Base-by-base conservation (phyloP, 1,140 invertebrate species). In the Platyscapa corneri region DNA sequence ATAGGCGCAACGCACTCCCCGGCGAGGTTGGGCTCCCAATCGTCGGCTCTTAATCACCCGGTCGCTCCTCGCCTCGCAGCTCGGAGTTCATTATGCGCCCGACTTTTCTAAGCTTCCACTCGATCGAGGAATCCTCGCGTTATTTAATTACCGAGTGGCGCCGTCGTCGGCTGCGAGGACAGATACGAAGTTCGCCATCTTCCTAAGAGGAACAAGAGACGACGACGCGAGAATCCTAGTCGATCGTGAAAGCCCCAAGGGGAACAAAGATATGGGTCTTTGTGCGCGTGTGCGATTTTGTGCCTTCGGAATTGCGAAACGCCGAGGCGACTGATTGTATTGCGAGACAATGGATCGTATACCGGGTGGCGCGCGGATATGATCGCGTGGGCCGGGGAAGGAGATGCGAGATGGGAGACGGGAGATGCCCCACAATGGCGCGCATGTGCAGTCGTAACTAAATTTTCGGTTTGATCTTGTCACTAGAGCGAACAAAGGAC, bases 311-410 rank as follows among this genome's bases (percentile, higher is more conserved):
- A 86, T 86, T 86, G 80, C 84, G 84, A 86, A 82, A 86, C 80
- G 60, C 72, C 79, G 78, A 46, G 70, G 67, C 70, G 84, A 85
- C 84, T 85, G 79, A 85, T 85, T 85, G 84, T 85, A 82, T 76
- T 65, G 70, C 84, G 56, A 85, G 78, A 85, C 84, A 85, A 85
- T 85, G 79, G 84, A 81, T 85, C 78, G 84, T 85, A 65, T 82
- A 82, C 78, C 78, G 84, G 84, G 70, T 85, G 77, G 78, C 65
- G 60, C 6, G 78, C 39, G 84, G 72, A 81, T 85, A 80, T 81
- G 23, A 81, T 81, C 77, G 75, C 83, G 83, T 84, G 70, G 81
- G 81, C 49, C 23, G 70, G 39, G 46, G 42, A 80, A 8, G n/a
- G n/a, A n/a, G n/a, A n/a, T 70, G 23, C 6, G 16, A 6, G 34